Conservation (phyloP, 1,140 invertebrate species). For the Anoplophora glabripennis region DNA sequence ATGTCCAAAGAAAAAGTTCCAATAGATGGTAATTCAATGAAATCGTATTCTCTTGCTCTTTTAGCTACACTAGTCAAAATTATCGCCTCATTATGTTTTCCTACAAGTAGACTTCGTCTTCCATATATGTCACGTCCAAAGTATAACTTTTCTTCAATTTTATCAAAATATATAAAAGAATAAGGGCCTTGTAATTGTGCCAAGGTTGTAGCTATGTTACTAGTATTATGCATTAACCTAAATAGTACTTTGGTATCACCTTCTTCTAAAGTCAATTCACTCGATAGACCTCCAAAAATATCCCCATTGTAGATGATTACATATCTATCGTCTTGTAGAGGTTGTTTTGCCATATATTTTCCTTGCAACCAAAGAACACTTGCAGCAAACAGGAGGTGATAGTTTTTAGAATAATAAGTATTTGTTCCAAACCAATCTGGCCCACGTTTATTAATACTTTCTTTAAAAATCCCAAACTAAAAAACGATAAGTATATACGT, state of each 20-base stretch:
- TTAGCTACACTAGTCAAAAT: slow-evolving; percentile 61
- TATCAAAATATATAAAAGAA: slow-evolving; percentile 77
- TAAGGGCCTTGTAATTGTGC: slow-evolving; percentile 74
- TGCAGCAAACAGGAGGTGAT: slow-evolving; percentile 64
- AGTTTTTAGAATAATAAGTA: slow-evolving; percentile 51
- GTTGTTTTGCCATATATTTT: slow-evolving; percentile 55
- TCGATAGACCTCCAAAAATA: slow-evolving; percentile 59
- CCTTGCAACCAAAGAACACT: slow-evolving; percentile 74
- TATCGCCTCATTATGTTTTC: slow-evolving; percentile 51
- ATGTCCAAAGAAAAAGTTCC: slow-evolving; percentile 67
- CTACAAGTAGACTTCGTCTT: slow-evolving; percentile 75
- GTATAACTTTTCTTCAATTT: slow-evolving; percentile 61
- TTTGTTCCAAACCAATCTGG: slow-evolving; percentile 48
- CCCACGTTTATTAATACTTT: slow-evolving; percentile 51
- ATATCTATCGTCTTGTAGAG: slow-evolving; percentile 56
- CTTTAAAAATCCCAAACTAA: slow-evolving; percentile 48
- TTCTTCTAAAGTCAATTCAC: slow-evolving; percentile 32
- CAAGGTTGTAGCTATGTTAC: slow-evolving; percentile 52
- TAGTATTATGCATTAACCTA: slow-evolving; percentile 41
- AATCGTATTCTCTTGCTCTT: slow-evolving; percentile 52
- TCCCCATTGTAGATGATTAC: slow-evolving; percentile 81
- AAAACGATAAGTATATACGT: slow-evolving; percentile 26
- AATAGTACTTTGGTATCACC: slow-evolving; percentile 50
- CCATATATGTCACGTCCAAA: slow-evolving; percentile 86
- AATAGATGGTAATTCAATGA: slow-evolving; percentile 71